phyloP scores from a whole-genome alignment of 1,140 invertebrate genomes.

The Solenopsis fugax region DNA sequence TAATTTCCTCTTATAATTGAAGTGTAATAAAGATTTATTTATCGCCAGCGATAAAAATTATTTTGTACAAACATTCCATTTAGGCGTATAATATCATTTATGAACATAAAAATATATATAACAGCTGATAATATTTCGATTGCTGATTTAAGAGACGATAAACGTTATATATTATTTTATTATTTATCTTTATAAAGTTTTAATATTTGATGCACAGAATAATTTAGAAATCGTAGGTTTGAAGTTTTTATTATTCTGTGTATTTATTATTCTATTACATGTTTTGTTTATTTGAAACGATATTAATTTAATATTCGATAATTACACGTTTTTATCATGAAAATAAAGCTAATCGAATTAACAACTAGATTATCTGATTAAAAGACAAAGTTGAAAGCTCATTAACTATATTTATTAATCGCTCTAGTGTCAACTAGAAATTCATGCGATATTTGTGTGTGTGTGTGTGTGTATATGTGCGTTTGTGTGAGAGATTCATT shows the following conservation, averaged over 20 bases:
- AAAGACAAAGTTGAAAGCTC: neutral
- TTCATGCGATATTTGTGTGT: neutral
- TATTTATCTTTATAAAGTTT: neutral
- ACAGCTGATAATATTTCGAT: conserved; percentile 8
- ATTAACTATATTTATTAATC: conserved; percentile 20
- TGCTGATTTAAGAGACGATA: neutral
- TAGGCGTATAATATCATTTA: neutral
- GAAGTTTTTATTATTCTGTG: neutral
- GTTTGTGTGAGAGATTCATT: neutral
- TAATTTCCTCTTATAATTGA: neutral
- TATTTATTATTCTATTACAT: conserved; percentile 2
- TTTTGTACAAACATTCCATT: neutral
- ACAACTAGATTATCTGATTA: neutral
- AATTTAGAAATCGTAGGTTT: neutral
- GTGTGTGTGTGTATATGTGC: neutral
- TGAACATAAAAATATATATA: neutral
- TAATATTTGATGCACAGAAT: neutral
- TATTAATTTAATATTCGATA: neutral
- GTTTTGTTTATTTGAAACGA: conserved; percentile 7
- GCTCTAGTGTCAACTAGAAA: neutral
- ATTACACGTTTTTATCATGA: neutral
- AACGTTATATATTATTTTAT: neutral
- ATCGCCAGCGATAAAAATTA: neutral
- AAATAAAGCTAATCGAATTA: conserved; percentile 3
- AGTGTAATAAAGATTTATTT: conserved; percentile 6